Conservation (phyloP, 2,797 vertebrate species). For the Lepus townsendii region DNA sequence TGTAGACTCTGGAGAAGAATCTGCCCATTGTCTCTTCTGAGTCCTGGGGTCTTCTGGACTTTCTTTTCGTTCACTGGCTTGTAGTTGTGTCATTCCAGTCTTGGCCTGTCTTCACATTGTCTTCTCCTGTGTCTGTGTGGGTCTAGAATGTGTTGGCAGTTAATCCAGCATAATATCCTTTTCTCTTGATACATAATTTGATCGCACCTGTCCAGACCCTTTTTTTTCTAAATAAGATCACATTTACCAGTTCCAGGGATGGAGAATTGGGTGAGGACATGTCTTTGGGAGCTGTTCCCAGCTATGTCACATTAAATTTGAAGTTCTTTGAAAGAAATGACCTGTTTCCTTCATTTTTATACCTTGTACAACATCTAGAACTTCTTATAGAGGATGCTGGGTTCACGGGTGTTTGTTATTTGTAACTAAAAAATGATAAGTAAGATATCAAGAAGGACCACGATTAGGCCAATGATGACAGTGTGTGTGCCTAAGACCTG, state of each 20-base stretch:
- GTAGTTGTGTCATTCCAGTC: background rate
- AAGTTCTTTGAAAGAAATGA: constrained; percentile 36
- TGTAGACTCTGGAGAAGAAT: background rate
- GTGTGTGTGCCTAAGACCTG: background rate
- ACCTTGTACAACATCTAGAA: background rate
- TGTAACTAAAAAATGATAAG: background rate
- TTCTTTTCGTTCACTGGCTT: background rate
- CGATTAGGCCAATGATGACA: background rate
- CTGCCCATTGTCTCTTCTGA: background rate
- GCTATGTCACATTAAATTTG: background rate
- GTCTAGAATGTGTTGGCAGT: background rate
- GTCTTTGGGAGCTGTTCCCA: background rate
- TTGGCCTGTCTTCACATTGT: background rate
- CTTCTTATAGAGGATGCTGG: background rate
- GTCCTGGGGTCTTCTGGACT: background rate
- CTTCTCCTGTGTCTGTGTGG: background rate
- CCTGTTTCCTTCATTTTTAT: background rate
- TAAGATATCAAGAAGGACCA: background rate
- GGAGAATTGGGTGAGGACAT: background rate
- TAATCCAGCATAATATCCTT: background rate
- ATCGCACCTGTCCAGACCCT: background rate
- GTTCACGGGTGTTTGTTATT: background rate
- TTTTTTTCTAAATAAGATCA: background rate
- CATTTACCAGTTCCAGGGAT: background rate
- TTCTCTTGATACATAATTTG: background rate